A percentile compares a stretch with the other conserved stretches of the same genome.
Evolutionary conservation across 2,888 invertebrate species (phyloP).

Genomic region (Dorcus parallelipipedus): DNA sequence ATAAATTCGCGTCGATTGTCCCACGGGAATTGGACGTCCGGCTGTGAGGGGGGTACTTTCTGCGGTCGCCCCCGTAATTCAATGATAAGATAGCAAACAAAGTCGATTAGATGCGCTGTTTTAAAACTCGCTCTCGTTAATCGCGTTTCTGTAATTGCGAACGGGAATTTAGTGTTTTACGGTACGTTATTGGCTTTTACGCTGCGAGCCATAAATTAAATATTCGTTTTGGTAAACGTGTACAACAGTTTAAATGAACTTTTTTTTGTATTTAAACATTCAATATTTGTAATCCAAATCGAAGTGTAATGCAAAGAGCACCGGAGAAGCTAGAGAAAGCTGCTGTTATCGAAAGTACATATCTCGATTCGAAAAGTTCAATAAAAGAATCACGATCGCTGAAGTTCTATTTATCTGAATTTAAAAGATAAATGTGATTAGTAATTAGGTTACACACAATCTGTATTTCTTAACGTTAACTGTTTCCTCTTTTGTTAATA

Average conservation of each 20-base stretch:
- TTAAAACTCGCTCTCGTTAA: conserved; percentile 20
- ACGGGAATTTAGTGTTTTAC: conserved; percentile 18
- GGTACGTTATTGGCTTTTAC: neutral
- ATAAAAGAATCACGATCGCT: no score
- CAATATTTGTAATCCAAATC: no score
- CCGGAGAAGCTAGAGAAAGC: no score
- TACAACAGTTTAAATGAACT: neutral
- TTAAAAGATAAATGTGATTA: no score
- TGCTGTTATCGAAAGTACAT: no score
- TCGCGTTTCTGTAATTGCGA: conserved; percentile 24
- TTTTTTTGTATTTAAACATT: no score
- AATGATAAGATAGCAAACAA: conserved; percentile 32
- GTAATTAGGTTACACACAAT: no score
- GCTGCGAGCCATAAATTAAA: conserved; percentile 9
- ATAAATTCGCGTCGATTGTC: conserved; percentile 39
- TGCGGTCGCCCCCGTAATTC: conserved; percentile 28
- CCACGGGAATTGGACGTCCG: conserved; percentile 33
- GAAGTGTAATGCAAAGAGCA: no score
- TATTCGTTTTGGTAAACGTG: conserved; percentile 5
- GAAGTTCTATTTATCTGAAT: no score
- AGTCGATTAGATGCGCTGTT: conserved; percentile 27
- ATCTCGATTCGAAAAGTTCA: no score
- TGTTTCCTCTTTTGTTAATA: no score
- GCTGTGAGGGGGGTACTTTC: conserved; percentile 27
- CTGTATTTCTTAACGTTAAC: no score